A percentile compares a stretch with the other conserved stretches of the same genome.
Evolutionary conservation across 2,113 vertebrate genomes (phyloP).

Genomic region (Girardinichthys multiradiatus): DNA sequence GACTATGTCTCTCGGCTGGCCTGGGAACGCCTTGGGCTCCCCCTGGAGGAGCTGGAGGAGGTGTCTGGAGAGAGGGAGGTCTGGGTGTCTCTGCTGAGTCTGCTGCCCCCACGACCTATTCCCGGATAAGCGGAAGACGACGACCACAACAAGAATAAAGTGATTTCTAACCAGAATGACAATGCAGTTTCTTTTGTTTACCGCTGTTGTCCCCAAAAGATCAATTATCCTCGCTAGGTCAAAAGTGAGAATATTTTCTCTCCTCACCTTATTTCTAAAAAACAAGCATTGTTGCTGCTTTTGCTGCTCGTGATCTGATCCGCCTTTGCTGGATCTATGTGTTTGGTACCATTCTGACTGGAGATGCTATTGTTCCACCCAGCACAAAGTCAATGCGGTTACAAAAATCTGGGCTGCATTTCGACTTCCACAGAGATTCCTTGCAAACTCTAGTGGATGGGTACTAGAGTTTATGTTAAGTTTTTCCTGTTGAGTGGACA

Average conservation of each 20-base stretch:
- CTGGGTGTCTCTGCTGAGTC: too few relatives aligned
- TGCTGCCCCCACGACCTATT: too few relatives aligned
- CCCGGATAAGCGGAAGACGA: too few relatives aligned
- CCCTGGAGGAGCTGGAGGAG: too few relatives aligned
- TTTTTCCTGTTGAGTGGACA: neutral
- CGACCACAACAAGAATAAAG: neutral
- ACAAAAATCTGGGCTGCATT: neutral
- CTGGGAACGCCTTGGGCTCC: too few relatives aligned
- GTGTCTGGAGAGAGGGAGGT: too few relatives aligned
- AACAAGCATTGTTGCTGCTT: neutral
- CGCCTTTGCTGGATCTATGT: neutral
- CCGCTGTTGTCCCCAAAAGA: neutral
- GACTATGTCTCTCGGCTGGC: too few relatives aligned
- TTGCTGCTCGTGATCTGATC: neutral
- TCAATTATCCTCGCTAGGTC: neutral
- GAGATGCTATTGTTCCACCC: neutral
- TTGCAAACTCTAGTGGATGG: neutral
- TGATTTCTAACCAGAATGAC: neutral
- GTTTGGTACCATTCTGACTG: neutral
- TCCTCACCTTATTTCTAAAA: neutral
- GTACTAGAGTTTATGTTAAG: neutral
- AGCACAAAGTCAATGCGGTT: neutral
- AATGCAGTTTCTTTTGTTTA: neutral
- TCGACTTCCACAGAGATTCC: neutral
- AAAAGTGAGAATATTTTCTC: neutral